Evolutionary conservation across 2,888 invertebrate species (phyloP).

Genomic region (Plagodis dolabraria): DNA sequence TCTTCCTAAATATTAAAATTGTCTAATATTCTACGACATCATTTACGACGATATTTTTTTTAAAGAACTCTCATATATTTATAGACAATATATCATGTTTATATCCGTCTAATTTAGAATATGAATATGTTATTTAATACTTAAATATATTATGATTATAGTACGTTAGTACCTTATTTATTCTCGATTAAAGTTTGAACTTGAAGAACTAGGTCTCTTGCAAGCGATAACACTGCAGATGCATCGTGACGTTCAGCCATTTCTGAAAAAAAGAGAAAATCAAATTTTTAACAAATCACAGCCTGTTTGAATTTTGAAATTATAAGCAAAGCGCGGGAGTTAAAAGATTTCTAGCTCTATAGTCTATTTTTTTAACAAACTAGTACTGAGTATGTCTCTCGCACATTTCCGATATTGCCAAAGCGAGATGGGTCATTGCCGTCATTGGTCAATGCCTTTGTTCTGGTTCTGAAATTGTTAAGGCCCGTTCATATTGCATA

Average conservation of each 20-base stretch:
- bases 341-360: too few relatives aligned
- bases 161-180: constrained; percentile 84
- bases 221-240: constrained; percentile 91
- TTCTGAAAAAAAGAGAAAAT: constrained; percentile 86
- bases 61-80: constrained; percentile 9
- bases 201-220: constrained; percentile 94
- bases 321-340: too few relatives aligned
- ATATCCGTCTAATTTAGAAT: constrained; percentile 18
- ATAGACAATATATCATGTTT: constrained; percentile 22
- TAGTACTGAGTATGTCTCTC: too few relatives aligned
- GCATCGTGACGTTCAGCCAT: constrained; percentile 98
- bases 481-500: too few relatives aligned
- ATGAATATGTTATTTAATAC: constrained; percentile 6
- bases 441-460: too few relatives aligned
- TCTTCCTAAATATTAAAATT: constrained; percentile 24
- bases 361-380: too few relatives aligned
- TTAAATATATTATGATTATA: constrained; percentile 20
- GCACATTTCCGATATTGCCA: too few relatives aligned
- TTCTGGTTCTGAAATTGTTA: too few relatives aligned
- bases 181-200: constrained; percentile 97
- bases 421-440: too few relatives aligned
- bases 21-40: constrained; percentile 31
- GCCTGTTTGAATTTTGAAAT: too few relatives aligned
- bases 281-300: neutral
- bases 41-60: neutral